phyloP scores from a whole-genome alignment of 2,113 vertebrate species.

The Falcunculus frontatus region DNA sequence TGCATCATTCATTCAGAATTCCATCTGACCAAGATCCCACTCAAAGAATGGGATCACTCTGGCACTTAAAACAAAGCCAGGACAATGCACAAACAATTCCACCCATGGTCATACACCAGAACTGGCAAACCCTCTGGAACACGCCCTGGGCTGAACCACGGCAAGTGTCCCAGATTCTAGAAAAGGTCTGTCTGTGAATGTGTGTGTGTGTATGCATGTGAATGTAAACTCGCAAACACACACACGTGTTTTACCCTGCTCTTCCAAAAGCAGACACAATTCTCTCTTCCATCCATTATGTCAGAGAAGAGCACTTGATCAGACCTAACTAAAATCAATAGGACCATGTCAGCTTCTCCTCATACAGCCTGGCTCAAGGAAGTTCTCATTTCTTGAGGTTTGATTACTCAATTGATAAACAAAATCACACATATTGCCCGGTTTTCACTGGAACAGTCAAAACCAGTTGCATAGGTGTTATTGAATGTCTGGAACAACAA shows the following conservation, averaged over 20 bases:
- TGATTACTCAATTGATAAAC: not conserved
- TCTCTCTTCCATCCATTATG: not conserved
- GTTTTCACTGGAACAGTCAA: not conserved
- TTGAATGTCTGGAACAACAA: not conserved
- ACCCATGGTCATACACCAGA: not conserved
- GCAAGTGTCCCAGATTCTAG: not conserved
- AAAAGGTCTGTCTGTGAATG: not conserved
- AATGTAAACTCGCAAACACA: not conserved
- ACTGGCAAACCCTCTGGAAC: not conserved
- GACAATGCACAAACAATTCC: not conserved
- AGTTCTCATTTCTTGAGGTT: not conserved
- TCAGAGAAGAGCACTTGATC: not conserved
- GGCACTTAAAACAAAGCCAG: not conserved
- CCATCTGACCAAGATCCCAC: not conserved
- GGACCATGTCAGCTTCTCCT: not conserved
- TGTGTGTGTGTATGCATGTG: fast-evolving
- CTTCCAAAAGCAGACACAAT: not conserved
- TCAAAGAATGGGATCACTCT: not conserved
- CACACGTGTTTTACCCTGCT: not conserved
- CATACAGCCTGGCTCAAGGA: not conserved
- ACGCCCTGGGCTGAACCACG: not conserved
- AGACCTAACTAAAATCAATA: not conserved
- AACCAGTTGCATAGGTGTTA: not conserved
- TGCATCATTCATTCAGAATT: not conserved
- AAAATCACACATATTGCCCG: not conserved